Percentiles rank a stretch among this genome's conserved stretches.
Conservation (phyloP, 2,797 vertebrate genomes). For the Chloroceryle inda region DNA sequence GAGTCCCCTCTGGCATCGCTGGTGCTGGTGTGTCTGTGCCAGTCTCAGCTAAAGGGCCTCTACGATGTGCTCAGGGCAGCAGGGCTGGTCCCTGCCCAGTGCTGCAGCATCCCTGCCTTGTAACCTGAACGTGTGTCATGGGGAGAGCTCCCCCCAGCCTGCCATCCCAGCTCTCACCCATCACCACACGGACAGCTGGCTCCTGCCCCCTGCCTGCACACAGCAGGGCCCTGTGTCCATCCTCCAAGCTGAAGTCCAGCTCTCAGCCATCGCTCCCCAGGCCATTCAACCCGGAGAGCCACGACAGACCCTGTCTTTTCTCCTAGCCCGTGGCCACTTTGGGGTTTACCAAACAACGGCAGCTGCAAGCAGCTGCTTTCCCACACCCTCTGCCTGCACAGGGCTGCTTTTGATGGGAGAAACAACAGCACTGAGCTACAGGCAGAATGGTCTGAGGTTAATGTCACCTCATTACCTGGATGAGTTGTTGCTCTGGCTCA, state of each 20-base stretch:
- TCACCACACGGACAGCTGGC: rapidly evolving
- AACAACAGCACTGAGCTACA: neutral
- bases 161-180: neutral
- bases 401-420: rapidly evolving
- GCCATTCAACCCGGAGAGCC: neutral
- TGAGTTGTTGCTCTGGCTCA: neutral
- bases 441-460: neutral
- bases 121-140: rapidly evolving
- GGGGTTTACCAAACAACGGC: neutral
- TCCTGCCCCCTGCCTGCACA: neutral
- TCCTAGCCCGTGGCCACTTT: neutral
- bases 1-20: rapidly evolving
- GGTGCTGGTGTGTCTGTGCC: neutral
- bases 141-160: neutral
- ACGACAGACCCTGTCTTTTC: neutral
- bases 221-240: neutral
- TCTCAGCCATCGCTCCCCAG: neutral
- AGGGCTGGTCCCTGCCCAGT: neutral
- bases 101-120: neutral
- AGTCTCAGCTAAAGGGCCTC: neutral
- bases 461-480: neutral
- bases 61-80: rapidly evolving
- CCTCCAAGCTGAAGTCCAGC: neutral
- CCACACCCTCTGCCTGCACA: rapidly evolving
- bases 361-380: neutral